These are phyloP conservation scores for Limnephilus rhombicus DNA, from an alignment of 2,888 invertebrate genomes.

Conservation along the genomic window DNA sequence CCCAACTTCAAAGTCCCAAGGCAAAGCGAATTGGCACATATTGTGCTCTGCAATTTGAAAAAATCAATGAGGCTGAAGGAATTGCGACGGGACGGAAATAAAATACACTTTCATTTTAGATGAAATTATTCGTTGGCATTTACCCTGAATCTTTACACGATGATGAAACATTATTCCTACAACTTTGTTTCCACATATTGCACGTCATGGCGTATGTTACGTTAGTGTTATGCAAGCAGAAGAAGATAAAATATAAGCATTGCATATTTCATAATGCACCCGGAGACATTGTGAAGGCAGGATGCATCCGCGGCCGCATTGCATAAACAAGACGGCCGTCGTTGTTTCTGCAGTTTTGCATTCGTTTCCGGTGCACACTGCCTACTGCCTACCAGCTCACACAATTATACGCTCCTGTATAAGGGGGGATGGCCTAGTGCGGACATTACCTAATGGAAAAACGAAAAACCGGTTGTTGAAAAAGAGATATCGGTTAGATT, in stretches of 20 bases:
- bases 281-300: conserved; percentile 17
- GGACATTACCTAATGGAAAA: not conserved
- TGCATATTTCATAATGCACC: conserved; percentile 10
- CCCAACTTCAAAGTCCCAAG: too few relatives aligned
- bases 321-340: conserved; percentile 8
- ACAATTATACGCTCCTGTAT: not conserved
- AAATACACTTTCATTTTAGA: not conserved
- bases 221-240: not conserved
- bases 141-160: not conserved
- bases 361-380: conserved; percentile 1
- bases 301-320: conserved; percentile 14
- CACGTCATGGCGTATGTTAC: not conserved
- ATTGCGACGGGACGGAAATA: too few relatives aligned
- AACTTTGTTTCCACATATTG: not conserved
- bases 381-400: not conserved
- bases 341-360: conserved; percentile 2
- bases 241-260: not conserved
- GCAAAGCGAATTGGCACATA: too few relatives aligned
- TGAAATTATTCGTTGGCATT: not conserved
- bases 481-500: not conserved
- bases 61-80: not conserved
- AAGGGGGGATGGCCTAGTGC: not conserved
- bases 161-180: not conserved
- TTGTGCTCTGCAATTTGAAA: too few relatives aligned
- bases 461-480: not conserved